phyloP scores from a whole-genome alignment of 2,888 invertebrate species.

The Hirtodrosophila confusa region DNA sequence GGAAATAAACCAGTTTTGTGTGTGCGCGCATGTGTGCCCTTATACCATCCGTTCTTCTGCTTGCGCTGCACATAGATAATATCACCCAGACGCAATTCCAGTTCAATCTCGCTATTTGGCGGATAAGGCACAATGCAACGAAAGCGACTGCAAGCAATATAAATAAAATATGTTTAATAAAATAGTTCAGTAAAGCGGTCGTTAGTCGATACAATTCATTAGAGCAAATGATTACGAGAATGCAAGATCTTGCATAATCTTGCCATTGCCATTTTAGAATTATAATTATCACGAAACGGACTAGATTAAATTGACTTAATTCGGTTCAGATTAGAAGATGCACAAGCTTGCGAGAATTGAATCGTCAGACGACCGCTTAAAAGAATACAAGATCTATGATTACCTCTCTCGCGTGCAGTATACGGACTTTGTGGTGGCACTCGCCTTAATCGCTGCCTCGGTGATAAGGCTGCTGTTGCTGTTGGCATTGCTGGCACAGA shows the following conservation, averaged over 20 bases:
- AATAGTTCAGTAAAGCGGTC: too few species aligned
- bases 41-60: slow-evolving; percentile 97
- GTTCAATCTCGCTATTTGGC: slow-evolving; percentile 95
- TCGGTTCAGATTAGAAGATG: too few species aligned
- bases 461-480: slow-evolving; percentile 51
- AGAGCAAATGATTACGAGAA: too few species aligned
- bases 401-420: slow-evolving; percentile 85
- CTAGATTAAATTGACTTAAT: too few species aligned
- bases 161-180: too few species aligned
- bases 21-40: slow-evolving; percentile 94
- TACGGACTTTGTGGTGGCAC: slow-evolving; percentile 82
- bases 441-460: slow-evolving; percentile 80
- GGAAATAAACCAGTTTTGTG: slow-evolving; percentile 97
- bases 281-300: too few species aligned
- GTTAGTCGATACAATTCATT: too few species aligned
- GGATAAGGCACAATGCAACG: slow-evolving; percentile 97
- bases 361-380: too few species aligned
- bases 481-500: slow-evolving; percentile 40
- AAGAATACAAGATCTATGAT: slow-evolving; percentile 1
- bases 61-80: slow-evolving; percentile 96
- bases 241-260: too few species aligned
- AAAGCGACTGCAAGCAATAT: slow-evolving; percentile 86
- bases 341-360: too few species aligned
- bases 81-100: slow-evolving; percentile 95
- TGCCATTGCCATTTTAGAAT: too few species aligned